Percentiles rank a stretch among this genome's conserved stretches.
These are phyloP conservation scores for Porites lutea DNA, from an alignment of 64 coral and sea anemone species.

Conservation along the genomic window DNA sequence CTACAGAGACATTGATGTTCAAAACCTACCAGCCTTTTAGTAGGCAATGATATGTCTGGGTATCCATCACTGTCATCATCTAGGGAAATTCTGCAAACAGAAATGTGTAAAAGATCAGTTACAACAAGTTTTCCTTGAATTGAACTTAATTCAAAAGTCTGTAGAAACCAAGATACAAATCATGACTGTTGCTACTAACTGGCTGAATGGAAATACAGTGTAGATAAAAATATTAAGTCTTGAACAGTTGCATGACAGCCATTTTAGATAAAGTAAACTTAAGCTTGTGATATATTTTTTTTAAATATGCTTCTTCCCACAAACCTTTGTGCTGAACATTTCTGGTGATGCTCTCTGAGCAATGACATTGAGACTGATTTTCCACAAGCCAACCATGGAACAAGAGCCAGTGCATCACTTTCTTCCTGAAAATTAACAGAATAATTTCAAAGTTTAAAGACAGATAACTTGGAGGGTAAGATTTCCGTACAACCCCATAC, in stretches of 20 bases:
- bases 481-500: too few species aligned
- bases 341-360: slow-evolving; percentile 27
- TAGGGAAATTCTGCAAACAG: slow-evolving; percentile 17
- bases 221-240: background rate
- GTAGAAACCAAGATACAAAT: background rate
- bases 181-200: background rate
- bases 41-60: slow-evolving; percentile 18
- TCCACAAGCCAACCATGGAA: slow-evolving; percentile 47
- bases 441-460: too few species aligned
- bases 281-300: slow-evolving; percentile 12
- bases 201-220: background rate
- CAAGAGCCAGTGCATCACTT: background rate
- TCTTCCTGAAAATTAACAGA: too few species aligned
- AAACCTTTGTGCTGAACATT: slow-evolving; percentile 35
- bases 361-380: slow-evolving; percentile 49
- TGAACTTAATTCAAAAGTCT: too few species aligned
- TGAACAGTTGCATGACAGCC: background rate
- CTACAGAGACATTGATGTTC: background rate
- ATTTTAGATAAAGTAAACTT: slow-evolving; percentile 10
- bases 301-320: background rate
- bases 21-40: slow-evolving; percentile 20
- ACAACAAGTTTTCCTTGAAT: slow-evolving; percentile 18
- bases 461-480: too few species aligned
- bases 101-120: slow-evolving; percentile 12
- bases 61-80: slow-evolving; percentile 20